Evolutionary conservation across 1,140 invertebrate species (phyloP), one percentile per base, ranked within the genome.

Genomic region (Sipha flava): DNA sequence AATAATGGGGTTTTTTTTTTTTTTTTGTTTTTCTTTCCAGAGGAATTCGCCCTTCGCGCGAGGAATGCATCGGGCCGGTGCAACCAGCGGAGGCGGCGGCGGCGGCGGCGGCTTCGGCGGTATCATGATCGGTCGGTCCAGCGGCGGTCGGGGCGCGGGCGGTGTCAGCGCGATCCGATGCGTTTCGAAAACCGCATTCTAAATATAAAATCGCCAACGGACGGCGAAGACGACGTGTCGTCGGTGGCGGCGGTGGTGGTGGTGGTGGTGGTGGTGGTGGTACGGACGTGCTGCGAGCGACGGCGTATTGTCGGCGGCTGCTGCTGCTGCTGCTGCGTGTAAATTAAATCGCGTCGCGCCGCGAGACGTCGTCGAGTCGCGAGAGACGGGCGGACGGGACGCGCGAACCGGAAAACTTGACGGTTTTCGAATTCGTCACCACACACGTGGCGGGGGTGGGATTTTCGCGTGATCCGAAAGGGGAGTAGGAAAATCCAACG

Each of bases 111-210:
- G 59, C 18, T 29, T 29, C 21, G 64, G 64, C 3, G 64, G 62
- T 40, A 34, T 9, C 31, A 4, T n/a, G n/a, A n/a, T 18, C 1
- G 49, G 49, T 0, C 21, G 49, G 49, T 52, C 49, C 16, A 21
- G 47, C 47, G 47, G 37, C 10, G 59, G 31, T 18, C 29, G 31
- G 9, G 59, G 59, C 18, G 59, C 29, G 12, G 64, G 64, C 3
- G 64, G 62, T 40, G 62, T 9, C 31, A 4, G 62, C 62, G n/a
- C 29, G 47, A 34, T 75, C 31, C 52, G n/a, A 54, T 40, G 52
- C 52, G 73, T 77, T 77, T 77, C 23, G 52, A 26, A 77, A 77
- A 77, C 52, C 34, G n/a, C 73, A 52, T 77, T 77, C 73, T 77
- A 77, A 77, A 77, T 77, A 59, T 77, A 77, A 59, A 77, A 57